phyloP scores from a whole-genome alignment of 2,888 invertebrate species.

The Marronus borbonicus region DNA sequence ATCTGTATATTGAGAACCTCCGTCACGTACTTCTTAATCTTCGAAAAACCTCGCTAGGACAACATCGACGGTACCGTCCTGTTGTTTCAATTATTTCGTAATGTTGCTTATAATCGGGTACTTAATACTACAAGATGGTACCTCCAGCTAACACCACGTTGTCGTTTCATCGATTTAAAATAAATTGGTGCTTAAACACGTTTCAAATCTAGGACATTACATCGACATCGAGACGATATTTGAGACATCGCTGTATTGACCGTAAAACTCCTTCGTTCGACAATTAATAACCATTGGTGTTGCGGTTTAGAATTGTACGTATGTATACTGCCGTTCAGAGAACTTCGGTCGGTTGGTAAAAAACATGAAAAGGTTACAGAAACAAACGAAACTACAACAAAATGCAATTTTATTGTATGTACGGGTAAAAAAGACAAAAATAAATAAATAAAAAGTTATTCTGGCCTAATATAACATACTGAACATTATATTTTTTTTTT shows the following conservation, averaged over 20 bases:
- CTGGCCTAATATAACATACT: too few species aligned
- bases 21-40: conserved; percentile 56
- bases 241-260: not conserved
- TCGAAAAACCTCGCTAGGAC: conserved; percentile 40
- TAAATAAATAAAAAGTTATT: too few species aligned
- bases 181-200: not conserved
- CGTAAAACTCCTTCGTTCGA: conserved; percentile 21
- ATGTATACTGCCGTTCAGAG: too few species aligned
- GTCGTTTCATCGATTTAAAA: not conserved
- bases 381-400: too few species aligned
- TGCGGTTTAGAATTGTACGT: conserved; percentile 13
- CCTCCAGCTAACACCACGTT: not conserved
- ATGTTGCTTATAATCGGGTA: not conserved
- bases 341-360: too few species aligned
- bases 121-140: not conserved
- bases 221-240: not conserved
- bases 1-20: not conserved
- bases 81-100: conserved; percentile 35
- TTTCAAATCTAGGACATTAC: not conserved
- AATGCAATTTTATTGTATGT: too few species aligned
- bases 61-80: not conserved
- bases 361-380: too few species aligned
- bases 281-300: conserved; percentile 42
- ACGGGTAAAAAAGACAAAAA: too few species aligned
- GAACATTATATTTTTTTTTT: too few species aligned